Evolutionary conservation across 2,888 invertebrate species (phyloP).

Genomic region (Sphaerophoria taeniata): DNA sequence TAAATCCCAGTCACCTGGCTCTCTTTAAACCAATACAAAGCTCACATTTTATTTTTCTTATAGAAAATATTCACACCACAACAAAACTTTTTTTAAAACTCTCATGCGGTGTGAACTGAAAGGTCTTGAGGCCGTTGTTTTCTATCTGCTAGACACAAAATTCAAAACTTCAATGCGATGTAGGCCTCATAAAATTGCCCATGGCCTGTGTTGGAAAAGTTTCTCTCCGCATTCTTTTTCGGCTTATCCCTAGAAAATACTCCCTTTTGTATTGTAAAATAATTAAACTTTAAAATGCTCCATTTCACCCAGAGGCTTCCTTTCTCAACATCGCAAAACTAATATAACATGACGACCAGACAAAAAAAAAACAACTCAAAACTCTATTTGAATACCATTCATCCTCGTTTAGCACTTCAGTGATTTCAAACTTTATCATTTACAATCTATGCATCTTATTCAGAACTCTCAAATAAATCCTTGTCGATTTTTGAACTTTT

Average conservation of each 20-base stretch:
- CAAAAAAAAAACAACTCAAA: constrained; percentile 32
- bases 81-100: not conserved
- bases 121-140: not conserved
- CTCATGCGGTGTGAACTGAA: no score
- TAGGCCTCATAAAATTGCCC: constrained; percentile 13
- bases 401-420: constrained; percentile 51
- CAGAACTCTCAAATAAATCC: constrained; percentile 15
- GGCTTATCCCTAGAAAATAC: constrained; percentile 6
- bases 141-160: not conserved
- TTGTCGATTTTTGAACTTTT: constrained; percentile 15
- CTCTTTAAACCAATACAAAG: no score
- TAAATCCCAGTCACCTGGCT: no score
- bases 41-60: not conserved
- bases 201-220: constrained; percentile 26
- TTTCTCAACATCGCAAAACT: no score
- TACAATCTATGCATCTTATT: constrained; percentile 60
- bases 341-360: constrained; percentile 30
- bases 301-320: constrained; percentile 57
- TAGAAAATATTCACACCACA: not conserved
- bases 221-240: not conserved
- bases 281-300: constrained; percentile 72
- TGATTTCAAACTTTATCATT: constrained; percentile 52
- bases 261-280: constrained; percentile 62
- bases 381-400: constrained; percentile 58
- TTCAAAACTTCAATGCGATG: constrained; percentile 25